A percentile compares a stretch with the other conserved stretches of the same genome.
Conservation (phyloP, 2,797 vertebrate genomes). For the Falco naumanni region DNA sequence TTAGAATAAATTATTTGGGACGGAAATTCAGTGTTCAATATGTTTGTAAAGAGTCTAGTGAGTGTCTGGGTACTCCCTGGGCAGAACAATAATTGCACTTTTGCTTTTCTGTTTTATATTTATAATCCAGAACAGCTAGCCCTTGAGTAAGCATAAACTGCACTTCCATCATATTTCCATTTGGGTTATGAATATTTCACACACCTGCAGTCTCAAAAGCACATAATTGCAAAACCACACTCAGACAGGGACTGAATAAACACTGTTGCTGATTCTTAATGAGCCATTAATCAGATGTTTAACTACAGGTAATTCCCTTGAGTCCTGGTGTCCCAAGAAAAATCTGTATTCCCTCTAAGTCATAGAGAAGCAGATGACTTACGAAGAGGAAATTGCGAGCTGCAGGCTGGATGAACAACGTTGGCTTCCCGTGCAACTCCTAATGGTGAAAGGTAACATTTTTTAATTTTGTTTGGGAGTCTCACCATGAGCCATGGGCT, state of each 20-base stretch:
- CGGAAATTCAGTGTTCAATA: neutral
- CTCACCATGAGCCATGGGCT: neutral
- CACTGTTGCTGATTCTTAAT: conserved; percentile 65
- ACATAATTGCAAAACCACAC: conserved; percentile 61
- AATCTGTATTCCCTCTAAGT: conserved; percentile 55
- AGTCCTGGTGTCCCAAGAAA: conserved; percentile 65
- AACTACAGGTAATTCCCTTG: conserved; percentile 67
- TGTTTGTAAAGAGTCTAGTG: neutral
- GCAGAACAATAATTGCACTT: neutral
- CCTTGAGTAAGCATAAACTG: conserved; percentile 20
- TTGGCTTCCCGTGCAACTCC: neutral
- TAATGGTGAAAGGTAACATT: neutral
- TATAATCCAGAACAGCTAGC: conserved; percentile 35
- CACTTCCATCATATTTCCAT: conserved; percentile 52
- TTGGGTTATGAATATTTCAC: conserved; percentile 69
- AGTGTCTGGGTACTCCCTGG: conserved; percentile 1
- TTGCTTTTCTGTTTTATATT: conserved; percentile 17
- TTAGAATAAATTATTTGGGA: neutral
- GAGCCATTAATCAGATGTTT: conserved; percentile 71
- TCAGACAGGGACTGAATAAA: conserved; percentile 58
- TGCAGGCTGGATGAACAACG: neutral
- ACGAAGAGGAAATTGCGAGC: neutral
- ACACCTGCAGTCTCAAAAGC: conserved; percentile 64
- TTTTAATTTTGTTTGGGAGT: neutral
- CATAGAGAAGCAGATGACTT: conserved; percentile 11